These are phyloP conservation scores for Himalopsyche tibetana DNA, from an alignment of 2,888 invertebrate species.

Conservation along the genomic window DNA sequence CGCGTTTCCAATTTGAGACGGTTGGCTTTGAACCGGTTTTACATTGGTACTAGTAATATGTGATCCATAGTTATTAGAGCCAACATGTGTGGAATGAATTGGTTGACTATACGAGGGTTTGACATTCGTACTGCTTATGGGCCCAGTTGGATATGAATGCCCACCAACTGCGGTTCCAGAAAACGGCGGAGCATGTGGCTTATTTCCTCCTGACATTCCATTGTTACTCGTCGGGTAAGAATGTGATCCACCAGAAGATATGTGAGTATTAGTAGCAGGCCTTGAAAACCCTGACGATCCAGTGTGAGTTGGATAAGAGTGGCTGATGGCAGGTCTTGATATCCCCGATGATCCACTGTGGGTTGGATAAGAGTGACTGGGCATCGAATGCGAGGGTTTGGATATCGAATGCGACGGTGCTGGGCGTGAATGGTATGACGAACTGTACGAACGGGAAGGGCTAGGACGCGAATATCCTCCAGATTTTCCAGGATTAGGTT, in stretches of 20 bases:
- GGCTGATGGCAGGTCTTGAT: conserved; percentile 26
- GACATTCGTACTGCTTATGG: not conserved
- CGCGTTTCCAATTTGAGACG: not conserved
- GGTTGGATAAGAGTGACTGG: too few species aligned
- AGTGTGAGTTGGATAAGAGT: conserved; percentile 51
- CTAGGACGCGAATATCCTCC: not conserved
- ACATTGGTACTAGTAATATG: too few species aligned
- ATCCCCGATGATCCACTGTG: not conserved
- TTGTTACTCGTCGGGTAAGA: conserved; percentile 44
- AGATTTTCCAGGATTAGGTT: conserved; percentile 19
- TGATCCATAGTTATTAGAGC: not conserved
- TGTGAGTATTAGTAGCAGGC: not conserved
- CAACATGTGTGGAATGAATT: not conserved
- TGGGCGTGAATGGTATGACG: not conserved
- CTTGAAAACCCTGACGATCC: conserved; percentile 47
- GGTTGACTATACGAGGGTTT: conserved; percentile 38
- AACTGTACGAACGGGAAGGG: not conserved
- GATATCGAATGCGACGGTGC: not conserved
- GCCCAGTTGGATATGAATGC: not conserved
- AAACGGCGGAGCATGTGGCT: not conserved
- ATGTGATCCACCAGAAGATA: not conserved
- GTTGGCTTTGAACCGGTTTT: too few species aligned
- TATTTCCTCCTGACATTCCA: conserved; percentile 42
- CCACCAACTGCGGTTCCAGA: conserved; percentile 5
- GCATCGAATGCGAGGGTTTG: too few species aligned